phyloP scores from a whole-genome alignment of 2,888 invertebrate species.

The Meteorus colon region DNA sequence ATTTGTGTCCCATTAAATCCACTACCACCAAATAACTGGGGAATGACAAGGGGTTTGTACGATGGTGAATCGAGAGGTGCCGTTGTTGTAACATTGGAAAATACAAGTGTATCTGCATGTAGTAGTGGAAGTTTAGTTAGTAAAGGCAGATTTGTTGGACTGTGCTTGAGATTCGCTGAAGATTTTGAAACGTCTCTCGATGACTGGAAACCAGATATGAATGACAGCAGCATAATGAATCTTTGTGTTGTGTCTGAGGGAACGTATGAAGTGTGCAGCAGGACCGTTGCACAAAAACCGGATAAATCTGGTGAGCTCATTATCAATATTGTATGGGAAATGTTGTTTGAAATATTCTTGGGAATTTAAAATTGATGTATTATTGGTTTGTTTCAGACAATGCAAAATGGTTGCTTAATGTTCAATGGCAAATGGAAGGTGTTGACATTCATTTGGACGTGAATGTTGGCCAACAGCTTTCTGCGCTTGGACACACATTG shows the following conservation, averaged over 20 bases:
- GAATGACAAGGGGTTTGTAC: constrained; percentile 78
- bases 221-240: constrained; percentile 87
- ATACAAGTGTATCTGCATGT: constrained; percentile 96
- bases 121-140: constrained; percentile 97
- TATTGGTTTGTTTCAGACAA: constrained; percentile 78
- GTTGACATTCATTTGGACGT: constrained; percentile 97
- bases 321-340: background rate
- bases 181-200: constrained; percentile 97
- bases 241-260: constrained; percentile 99
- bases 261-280: constrained; percentile 96
- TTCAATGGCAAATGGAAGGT: constrained; percentile 99
- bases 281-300: constrained; percentile 91
- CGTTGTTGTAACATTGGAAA: constrained; percentile 95
- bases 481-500: constrained; percentile 94
- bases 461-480: constrained; percentile 95
- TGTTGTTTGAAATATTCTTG: constrained; percentile 19
- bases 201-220: constrained; percentile 96
- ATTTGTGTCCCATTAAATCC: constrained; percentile 94
- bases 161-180: constrained; percentile 96
- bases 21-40: constrained; percentile 81
- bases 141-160: constrained; percentile 90
- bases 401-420: constrained; percentile 98
- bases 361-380: constrained; percentile 16
- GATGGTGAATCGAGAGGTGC: constrained; percentile 90
- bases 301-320: constrained; percentile 77